Evolutionary conservation across 2,888 invertebrate species (phyloP).

Genomic region (Cetonia aurata): DNA sequence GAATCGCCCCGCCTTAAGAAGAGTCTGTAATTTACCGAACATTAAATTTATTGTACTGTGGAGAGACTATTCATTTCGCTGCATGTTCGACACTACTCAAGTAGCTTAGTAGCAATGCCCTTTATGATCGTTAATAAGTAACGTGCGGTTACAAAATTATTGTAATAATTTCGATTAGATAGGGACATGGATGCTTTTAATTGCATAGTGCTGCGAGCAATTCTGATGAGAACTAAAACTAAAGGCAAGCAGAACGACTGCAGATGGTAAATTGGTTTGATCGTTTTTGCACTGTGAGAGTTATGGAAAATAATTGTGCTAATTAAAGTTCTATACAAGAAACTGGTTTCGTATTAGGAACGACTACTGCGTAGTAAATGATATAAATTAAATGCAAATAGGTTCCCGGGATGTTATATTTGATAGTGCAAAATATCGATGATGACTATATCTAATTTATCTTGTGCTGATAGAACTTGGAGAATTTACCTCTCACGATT

Average conservation of each 20-base stretch:
- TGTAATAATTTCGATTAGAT: conserved; percentile 1
- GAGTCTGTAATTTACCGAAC: too few species aligned
- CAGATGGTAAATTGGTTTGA: conserved; percentile 17
- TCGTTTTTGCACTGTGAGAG: conserved; percentile 20
- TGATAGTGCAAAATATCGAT: too few species aligned
- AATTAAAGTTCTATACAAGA: conserved; percentile 12
- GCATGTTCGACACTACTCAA: not conserved
- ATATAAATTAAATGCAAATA: conserved; percentile 21
- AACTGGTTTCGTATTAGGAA: not conserved
- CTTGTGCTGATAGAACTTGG: too few species aligned
- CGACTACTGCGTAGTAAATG: conserved; percentile 1
- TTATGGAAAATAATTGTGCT: conserved; percentile 3
- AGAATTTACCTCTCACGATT: too few species aligned
- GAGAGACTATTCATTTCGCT: too few species aligned
- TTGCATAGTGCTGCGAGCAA: not conserved
- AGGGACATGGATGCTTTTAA: not conserved
- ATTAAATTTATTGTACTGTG: too few species aligned
- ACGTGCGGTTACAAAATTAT: conserved; percentile 7
- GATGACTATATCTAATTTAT: too few species aligned
- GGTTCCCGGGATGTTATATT: not conserved
- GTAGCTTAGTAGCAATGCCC: not conserved
- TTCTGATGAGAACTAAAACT: not conserved
- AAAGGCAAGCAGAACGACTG: conserved; percentile 8
- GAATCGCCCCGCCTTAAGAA: too few species aligned
- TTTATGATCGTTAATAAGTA: conserved; percentile 4